These are phyloP conservation scores for Automeris io DNA, from an alignment of 2,888 invertebrate genomes.

Conservation along the genomic window DNA sequence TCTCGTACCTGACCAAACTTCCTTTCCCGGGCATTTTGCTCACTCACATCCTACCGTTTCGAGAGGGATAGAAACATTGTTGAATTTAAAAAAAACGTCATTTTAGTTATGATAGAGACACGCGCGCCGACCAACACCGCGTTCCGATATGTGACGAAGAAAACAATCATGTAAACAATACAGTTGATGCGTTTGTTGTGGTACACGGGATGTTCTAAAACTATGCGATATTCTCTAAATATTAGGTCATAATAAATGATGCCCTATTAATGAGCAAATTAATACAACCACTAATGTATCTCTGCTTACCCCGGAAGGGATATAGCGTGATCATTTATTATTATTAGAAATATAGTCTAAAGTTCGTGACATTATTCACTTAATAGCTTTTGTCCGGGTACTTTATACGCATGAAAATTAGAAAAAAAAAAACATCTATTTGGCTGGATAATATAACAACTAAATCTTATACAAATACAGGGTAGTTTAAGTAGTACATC, in stretches of 20 bases:
- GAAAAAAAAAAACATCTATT: too few species aligned
- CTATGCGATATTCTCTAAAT: not conserved
- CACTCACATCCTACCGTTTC: constrained; percentile 38
- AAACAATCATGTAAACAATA: constrained; percentile 65
- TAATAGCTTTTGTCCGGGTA: too few species aligned
- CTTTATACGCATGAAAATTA: too few species aligned
- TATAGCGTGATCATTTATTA: too few species aligned
- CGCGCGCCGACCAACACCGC: constrained; percentile 27
- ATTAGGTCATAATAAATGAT: not conserved
- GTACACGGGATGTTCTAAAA: constrained; percentile 38
- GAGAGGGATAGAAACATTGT: constrained; percentile 21
- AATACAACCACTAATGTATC: too few species aligned
- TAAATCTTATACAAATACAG: too few species aligned
- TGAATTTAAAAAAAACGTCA: constrained; percentile 11
- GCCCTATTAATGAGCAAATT: too few species aligned
- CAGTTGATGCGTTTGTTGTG: constrained; percentile 46
- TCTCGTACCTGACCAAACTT: constrained; percentile 41
- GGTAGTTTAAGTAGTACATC: too few species aligned
- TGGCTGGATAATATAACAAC: too few species aligned
- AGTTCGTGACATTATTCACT: too few species aligned
- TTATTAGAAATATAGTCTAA: too few species aligned
- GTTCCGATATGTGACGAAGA: constrained; percentile 52
- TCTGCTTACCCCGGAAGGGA: too few species aligned
- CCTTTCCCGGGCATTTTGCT: constrained; percentile 50
- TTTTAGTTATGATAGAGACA: constrained; percentile 19